A percentile compares a stretch with the other conserved stretches of the same genome.
Evolutionary conservation across 1,140 invertebrate genomes (phyloP).

Genomic region (Tetramorium alpestre): DNA sequence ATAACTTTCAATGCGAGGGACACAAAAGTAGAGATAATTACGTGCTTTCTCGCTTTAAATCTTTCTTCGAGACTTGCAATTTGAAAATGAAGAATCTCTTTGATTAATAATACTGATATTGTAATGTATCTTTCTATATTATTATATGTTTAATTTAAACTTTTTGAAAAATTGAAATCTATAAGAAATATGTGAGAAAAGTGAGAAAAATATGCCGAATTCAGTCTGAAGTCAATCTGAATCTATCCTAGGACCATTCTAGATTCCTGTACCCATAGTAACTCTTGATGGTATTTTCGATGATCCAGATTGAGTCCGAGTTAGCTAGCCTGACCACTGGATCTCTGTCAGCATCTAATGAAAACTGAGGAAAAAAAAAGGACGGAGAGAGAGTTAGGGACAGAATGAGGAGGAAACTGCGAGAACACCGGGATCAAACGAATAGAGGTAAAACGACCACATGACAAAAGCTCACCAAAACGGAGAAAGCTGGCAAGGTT

Average conservation of each 20-base stretch:
- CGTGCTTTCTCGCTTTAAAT: background rate
- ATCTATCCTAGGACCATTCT: background rate
- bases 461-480: slow-evolving; percentile 32
- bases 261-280: background rate
- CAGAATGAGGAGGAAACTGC: background rate
- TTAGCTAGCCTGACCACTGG: slow-evolving; percentile 16
- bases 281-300: background rate
- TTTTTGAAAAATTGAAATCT: background rate
- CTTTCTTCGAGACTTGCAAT: background rate
- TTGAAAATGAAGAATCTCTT: background rate
- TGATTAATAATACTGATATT: background rate
- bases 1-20: background rate
- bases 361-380: background rate
- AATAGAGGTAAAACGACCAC: slow-evolving; percentile 10
- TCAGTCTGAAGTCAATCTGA: background rate
- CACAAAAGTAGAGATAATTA: background rate
- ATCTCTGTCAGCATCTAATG: slow-evolving; percentile 18
- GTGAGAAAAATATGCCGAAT: background rate
- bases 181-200: background rate
- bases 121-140: background rate
- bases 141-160: background rate
- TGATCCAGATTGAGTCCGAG: background rate
- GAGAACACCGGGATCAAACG: slow-evolving; percentile 38
- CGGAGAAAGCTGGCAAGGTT: background rate
- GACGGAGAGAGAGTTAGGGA: background rate